Base-by-base conservation (phyloP, 2,888 invertebrate species). In the Aphodius sticticus region DNA sequence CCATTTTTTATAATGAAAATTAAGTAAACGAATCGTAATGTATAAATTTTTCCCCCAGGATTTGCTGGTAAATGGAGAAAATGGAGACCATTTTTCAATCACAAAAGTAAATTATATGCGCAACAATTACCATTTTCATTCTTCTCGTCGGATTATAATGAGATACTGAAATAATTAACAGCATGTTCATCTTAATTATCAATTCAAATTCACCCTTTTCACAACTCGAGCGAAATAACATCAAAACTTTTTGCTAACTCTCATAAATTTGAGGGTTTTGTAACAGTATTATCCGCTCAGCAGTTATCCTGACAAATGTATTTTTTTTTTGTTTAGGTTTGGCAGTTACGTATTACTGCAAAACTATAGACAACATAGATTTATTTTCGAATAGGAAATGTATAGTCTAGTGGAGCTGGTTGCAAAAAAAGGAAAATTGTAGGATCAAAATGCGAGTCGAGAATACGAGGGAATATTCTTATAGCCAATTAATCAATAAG, bases 81-180 rank as follows among this genome's bases (percentile, higher is more conserved):
- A 53, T 5, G 53, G 12, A 5, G 4, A 5, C 12, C 12, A 1
- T 2, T 7, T 53, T 53, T 53, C 6, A 53, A 12, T 53, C 12
- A 2, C 4, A 53, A 53, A 53, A 7, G 53, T 53, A 53, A 53
- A 53, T 3, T 53, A 9, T 53, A 53, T 53, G 53, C 53, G 53
- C 1, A 53, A 53, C 12, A 53, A 53, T 53, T 53, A 53, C 3
- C 53, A 53, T 53, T 12, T 53, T 53, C 1, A 7, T 53, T 53
- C 12, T 53, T 53, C 12, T 53, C 53, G 9, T 53, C 6, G 53
- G 9, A 26, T 53, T 9, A 53, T 53, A 53, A 53, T 9, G 12
- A 53, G 53, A 53, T 53, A 53, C 53, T 53, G 53, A 53, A 53
- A 53, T 53, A 53, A 53, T 53, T 53, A 53, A 53, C 53, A 53